Percentiles rank a stretch among this genome's conserved stretches.
Evolutionary conservation across 2,888 invertebrate genomes (phyloP).

Genomic region (Hymenopus coronatus): DNA sequence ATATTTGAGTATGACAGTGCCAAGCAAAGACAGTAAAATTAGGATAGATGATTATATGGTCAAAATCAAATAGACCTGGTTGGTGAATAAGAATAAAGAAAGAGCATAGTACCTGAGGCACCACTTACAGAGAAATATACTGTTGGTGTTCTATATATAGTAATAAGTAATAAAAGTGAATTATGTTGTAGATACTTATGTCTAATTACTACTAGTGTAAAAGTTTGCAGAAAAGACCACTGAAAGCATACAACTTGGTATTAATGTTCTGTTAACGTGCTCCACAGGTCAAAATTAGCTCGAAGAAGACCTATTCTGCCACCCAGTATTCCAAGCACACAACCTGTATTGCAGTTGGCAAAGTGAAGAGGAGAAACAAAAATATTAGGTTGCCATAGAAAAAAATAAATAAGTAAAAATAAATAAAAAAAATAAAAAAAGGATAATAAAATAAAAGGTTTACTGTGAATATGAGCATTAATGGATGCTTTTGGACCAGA

Average conservation of each 20-base stretch:
- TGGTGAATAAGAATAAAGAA: too few species aligned
- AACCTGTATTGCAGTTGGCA: slow-evolving; percentile 12
- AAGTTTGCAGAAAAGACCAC: too few species aligned
- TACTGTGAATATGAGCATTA: slow-evolving; percentile 3
- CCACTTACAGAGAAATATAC: too few species aligned
- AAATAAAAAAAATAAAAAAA: not conserved
- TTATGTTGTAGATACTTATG: too few species aligned
- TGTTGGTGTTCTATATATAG: too few species aligned
- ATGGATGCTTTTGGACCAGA: slow-evolving; percentile 5
- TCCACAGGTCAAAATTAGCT: slow-evolving; percentile 46
- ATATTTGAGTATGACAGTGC: too few species aligned
- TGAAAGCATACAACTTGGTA: not conserved
- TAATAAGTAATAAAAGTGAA: too few species aligned
- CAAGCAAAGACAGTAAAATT: too few species aligned
- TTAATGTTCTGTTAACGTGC: not conserved
- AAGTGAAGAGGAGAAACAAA: slow-evolving; percentile 15
- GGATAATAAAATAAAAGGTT: not conserved
- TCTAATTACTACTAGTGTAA: too few species aligned
- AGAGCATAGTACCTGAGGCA: too few species aligned
- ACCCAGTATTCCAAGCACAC: slow-evolving; percentile 22
- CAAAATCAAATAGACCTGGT: too few species aligned
- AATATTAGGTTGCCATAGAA: not conserved
- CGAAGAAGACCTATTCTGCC: slow-evolving; percentile 43
- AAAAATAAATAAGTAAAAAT: not conserved
- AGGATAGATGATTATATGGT: too few species aligned